Conservation (phyloP, 1,140 invertebrate species). For the Apis florea region DNA sequence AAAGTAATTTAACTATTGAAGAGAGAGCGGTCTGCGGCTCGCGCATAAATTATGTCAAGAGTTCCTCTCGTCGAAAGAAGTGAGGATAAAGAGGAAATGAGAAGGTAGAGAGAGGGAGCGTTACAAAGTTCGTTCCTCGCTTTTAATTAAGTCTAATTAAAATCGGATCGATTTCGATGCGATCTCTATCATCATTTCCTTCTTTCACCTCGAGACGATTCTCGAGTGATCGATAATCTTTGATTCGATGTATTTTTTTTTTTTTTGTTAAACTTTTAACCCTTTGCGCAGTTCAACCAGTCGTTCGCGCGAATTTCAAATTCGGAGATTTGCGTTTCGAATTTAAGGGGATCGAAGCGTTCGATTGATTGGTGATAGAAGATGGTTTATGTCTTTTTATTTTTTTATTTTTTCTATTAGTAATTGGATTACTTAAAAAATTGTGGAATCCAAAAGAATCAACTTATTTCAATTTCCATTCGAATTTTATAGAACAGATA, state of each 20-base stretch:
- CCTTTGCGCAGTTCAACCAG: neutral
- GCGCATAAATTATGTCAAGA: conserved; percentile 53
- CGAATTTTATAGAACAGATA: neutral
- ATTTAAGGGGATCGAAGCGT: neutral
- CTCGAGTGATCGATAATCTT: neutral
- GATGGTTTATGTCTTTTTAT: neutral
- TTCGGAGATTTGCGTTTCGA: neutral
- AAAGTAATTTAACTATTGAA: conserved; percentile 53
- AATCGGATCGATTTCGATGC: conserved; percentile 22
- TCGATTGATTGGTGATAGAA: neutral
- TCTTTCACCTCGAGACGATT: neutral
- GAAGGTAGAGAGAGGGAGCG: neutral
- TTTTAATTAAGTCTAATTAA: conserved; percentile 46
- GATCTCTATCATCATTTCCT: neutral
- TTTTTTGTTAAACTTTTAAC: too few relatives aligned
- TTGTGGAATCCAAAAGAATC: neutral
- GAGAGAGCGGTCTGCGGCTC: conserved; percentile 34
- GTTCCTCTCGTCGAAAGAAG: neutral
- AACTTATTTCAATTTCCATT: neutral
- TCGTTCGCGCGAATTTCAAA: too few relatives aligned
- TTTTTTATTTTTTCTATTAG: neutral
- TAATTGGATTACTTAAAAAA: neutral
- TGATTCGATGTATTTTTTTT: neutral
- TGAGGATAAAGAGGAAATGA: neutral
- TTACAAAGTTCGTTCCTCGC: conserved; percentile 28